Evolutionary conservation across 1,140 invertebrate species (phyloP), one percentile per base, ranked within the genome.

Genomic region (Phthorimaea operculella): DNA sequence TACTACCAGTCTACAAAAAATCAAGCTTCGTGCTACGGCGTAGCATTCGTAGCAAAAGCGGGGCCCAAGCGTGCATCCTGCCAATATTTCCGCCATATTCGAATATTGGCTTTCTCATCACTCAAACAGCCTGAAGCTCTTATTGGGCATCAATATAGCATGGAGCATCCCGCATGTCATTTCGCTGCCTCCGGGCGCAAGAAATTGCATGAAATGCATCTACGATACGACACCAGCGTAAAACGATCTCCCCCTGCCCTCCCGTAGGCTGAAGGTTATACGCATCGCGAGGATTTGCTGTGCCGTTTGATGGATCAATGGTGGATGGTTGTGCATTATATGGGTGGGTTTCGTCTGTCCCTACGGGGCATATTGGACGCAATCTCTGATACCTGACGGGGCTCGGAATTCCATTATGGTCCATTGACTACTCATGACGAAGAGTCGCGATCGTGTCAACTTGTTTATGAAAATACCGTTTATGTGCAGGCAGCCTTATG

Each of bases 311-410:
- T 52, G 52, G 66, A 58, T 68, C 73, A 63, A 33, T 47, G 49
- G 49, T 61, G 14, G 53, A 10, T 73, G 69, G 74, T 62, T 52
- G 34, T 58, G 48, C 34, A 45, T 47, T 72, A 62, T 65, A 51
- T 60, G 59, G 68, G 62, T 64, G 57, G 64, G 61, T 60, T 69
- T 61, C 53, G 58, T 70, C 63, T 67, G 70, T 59, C 68, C 70
- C 74, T 75, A 55, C 64, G 68, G 70, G 76, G 68, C 70, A 73
- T 76, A 79, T 77, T 76, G 74, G 72, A 77, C 65, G 70, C 75
- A 78, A 79, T 78, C 79, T 81, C 67, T 68, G 69, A 76, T 76
- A 78, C 70, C 74, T 80, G 75, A 72, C 70, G 62, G 70, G 70
- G 68, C 62, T 61, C 64, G 60, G 70, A 74, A 80, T 80, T 79